phyloP scores from a whole-genome alignment of 2,888 invertebrate genomes.

The Cephus rjabovi region DNA sequence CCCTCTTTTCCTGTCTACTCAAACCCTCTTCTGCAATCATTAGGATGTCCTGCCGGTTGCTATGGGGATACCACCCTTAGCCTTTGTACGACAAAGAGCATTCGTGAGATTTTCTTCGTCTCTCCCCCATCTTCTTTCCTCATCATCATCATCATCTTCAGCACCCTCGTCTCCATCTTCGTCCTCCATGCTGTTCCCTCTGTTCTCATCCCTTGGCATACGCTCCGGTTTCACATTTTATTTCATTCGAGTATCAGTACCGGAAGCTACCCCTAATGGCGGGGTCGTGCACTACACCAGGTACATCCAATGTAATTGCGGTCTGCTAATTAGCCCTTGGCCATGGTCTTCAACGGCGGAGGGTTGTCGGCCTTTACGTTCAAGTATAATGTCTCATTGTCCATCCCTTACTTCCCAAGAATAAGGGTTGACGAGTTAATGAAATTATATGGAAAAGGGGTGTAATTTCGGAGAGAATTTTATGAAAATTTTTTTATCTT shows the following conservation, averaged over 20 bases:
- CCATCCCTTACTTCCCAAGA: background rate
- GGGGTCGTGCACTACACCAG: background rate
- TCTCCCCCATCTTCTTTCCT: background rate
- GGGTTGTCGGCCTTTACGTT: background rate
- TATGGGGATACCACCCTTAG: constrained; percentile 32
- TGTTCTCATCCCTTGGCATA: background rate
- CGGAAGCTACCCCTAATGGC: background rate
- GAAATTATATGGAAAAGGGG: background rate
- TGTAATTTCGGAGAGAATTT: background rate
- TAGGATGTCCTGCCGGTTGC: constrained; percentile 31
- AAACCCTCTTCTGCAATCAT: constrained; percentile 20
- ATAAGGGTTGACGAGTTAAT: background rate
- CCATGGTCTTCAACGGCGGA: background rate
- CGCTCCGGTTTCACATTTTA: background rate
- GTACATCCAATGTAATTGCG: background rate
- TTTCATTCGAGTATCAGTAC: background rate
- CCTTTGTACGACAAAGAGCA: background rate
- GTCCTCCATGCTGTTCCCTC: background rate
- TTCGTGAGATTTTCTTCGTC: background rate
- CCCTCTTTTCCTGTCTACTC: constrained; percentile 6
- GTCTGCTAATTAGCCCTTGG: background rate
- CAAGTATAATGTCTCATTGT: background rate
- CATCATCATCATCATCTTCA: background rate
- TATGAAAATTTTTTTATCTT: too few species aligned
- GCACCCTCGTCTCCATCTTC: background rate